Evolutionary conservation across 2,888 invertebrate species (phyloP), one percentile per base, ranked within the genome.

Genomic region (Tiliacea aurago): DNA sequence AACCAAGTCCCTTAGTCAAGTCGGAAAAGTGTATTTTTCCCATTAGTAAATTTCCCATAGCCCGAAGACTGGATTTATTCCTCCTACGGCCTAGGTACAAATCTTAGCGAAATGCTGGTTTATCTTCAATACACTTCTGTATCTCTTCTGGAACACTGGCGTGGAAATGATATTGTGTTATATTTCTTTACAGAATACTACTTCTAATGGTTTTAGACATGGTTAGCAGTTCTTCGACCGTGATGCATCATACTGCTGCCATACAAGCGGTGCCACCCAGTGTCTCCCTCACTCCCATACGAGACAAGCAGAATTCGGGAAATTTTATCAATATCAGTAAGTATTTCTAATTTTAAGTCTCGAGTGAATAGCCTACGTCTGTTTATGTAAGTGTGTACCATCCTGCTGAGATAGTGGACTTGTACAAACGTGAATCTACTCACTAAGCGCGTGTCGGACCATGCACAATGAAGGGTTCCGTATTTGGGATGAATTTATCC

Each of bases 181-280:
- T 37, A 6, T 51, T n/a, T 23, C 0, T 49, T 76, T 58, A 10
- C 76, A 86, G 86, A 55, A 9, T 85, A 9, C 1, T 80, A 18
- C 15, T 83, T 11, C 47, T 81, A 1, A 4, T 83, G 28, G n/a
- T 70, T 13, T 18, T 81, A 1, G 37, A 53, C 5, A 62, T 75
- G 45, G 58, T 67, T 2, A 43, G 49, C 41, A 70, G 65, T 15
- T 70, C 69, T 0, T 37, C 77, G 13, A 65, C 84, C 55, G 11
- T 78, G 33, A 70, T 41, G 47, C 71, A 90, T 11, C 87, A 86
- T 15, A 76, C 84, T 0, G 91, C 86, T 0, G 75, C 90, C 1
- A 76, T 93, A 47, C 86, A 91, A 73, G 80, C 88, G 0, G 77
- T 92, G 20, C 93, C 92, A 0, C 92, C 91, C 0, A 84, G 85